Conservation (phyloP, 2,797 vertebrate genomes). For the Cryptoprocta ferox region DNA sequence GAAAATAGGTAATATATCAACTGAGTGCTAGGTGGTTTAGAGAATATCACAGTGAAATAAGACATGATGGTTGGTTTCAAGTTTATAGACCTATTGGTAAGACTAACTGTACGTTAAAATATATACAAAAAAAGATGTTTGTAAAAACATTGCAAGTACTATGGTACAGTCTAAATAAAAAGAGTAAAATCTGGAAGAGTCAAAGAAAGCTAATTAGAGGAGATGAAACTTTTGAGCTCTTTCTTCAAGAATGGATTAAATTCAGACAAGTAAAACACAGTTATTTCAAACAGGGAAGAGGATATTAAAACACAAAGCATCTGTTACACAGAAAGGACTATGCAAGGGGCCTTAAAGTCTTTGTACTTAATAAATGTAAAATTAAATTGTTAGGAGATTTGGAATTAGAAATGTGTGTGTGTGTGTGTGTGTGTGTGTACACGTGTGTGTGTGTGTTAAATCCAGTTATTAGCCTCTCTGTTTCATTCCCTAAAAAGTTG, state of each 20-base stretch:
- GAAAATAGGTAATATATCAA: neutral
- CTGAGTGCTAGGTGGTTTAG: neutral
- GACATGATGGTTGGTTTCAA: neutral
- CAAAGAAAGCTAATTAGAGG: neutral
- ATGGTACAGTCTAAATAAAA: neutral
- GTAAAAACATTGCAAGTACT: neutral
- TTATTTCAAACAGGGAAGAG: slow-evolving; percentile 38
- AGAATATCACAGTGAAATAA: neutral
- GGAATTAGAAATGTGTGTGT: neutral
- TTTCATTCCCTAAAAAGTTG: slow-evolving; percentile 6
- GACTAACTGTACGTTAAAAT: neutral
- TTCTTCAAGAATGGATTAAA: slow-evolving; percentile 8
- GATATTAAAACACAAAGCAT: neutral
- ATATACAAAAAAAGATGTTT: neutral
- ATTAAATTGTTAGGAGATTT: neutral
- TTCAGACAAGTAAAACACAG: neutral
- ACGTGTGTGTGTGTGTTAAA: neutral
- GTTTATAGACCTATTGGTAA: neutral
- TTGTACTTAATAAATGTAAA: slow-evolving; percentile 13
- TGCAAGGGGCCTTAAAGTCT: neutral
- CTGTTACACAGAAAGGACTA: neutral
- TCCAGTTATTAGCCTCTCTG: neutral
- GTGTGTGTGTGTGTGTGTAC: neutral
- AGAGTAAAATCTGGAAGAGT: neutral
- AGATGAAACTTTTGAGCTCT: neutral